Conservation (phyloP, 2,888 invertebrate genomes). For the Mythimna impura region DNA sequence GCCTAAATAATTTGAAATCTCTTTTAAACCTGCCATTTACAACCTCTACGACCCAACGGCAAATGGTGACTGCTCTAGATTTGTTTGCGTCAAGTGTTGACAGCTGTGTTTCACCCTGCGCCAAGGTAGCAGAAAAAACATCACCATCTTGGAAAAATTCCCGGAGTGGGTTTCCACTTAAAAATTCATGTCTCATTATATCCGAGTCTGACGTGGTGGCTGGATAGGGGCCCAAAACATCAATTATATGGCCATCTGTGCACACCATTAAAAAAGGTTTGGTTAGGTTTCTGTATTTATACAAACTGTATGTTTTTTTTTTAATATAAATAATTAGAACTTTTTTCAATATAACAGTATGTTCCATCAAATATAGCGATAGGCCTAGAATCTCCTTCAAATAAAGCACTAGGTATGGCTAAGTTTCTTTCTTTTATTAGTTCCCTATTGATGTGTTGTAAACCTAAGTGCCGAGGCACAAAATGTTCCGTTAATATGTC, state of each 20-base stretch:
- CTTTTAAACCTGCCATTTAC: no score
- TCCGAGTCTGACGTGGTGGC: conserved; percentile 1
- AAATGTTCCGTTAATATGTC: background rate
- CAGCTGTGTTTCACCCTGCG: no score
- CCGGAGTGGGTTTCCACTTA: no score
- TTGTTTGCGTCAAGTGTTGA: no score
- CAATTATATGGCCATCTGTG: conserved; percentile 7
- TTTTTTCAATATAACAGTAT: conserved; percentile 9
- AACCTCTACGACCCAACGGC: no score
- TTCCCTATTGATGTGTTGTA: conserved; percentile 5
- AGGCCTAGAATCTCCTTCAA: conserved; percentile 9
- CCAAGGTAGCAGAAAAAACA: background rate
- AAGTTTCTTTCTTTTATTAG: conserved; percentile 11
- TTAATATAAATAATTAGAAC: conserved; percentile 3
- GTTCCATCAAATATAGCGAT: conserved; percentile 8
- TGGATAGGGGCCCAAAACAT: conserved; percentile 15
- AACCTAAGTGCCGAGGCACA: conserved; percentile 4
- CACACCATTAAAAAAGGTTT: conserved; percentile 7
- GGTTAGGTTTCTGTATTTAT: background rate
- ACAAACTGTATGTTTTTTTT: conserved; percentile 7
- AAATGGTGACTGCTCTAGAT: no score
- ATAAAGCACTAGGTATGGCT: conserved; percentile 3
- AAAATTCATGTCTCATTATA: conserved; percentile 4
- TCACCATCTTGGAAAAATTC: no score
- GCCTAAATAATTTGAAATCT: no score